Conservation (phyloP, 2,888 invertebrate genomes). For the Epinotia demarniana region DNA sequence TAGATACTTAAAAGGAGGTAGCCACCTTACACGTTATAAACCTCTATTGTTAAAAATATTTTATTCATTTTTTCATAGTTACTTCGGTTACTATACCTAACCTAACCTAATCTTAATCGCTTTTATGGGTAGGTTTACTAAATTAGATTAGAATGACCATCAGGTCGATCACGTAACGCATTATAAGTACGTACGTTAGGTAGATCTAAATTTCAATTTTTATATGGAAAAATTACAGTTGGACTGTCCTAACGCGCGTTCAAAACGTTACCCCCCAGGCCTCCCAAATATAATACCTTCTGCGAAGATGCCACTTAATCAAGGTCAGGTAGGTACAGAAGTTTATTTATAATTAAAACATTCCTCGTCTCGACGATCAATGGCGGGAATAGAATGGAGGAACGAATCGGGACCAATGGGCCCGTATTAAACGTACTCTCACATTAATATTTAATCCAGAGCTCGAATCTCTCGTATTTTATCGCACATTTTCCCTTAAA, state of each 20-base stretch:
- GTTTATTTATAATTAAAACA: slow-evolving; percentile 42
- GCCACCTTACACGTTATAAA: too few relatives aligned
- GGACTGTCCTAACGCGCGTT: too few relatives aligned
- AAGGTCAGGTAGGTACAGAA: slow-evolving; percentile 34
- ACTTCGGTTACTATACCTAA: neutral
- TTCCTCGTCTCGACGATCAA: slow-evolving; percentile 42
- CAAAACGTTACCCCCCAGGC: too few relatives aligned
- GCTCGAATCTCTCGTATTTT: slow-evolving; percentile 32
- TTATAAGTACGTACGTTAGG: too few relatives aligned
- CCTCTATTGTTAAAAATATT: too few relatives aligned
- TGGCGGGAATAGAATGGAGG: slow-evolving; percentile 35
- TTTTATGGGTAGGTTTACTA: too few relatives aligned
- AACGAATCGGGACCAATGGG: slow-evolving; percentile 32
- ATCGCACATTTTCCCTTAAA: slow-evolving; percentile 35
- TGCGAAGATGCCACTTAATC: slow-evolving; percentile 14
- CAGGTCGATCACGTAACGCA: too few relatives aligned
- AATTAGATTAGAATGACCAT: too few relatives aligned
- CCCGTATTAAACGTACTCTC: slow-evolving; percentile 35
- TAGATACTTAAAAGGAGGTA: too few relatives aligned
- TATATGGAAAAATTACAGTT: too few relatives aligned
- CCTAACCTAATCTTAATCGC: neutral
- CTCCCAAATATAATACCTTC: neutral
- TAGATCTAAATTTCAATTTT: too few relatives aligned
- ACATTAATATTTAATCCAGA: slow-evolving; percentile 42
- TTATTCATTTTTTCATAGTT: too few relatives aligned